Evolutionary conservation across 2,797 vertebrate genomes (phyloP).

Genomic region (Epinephelus coioides): DNA sequence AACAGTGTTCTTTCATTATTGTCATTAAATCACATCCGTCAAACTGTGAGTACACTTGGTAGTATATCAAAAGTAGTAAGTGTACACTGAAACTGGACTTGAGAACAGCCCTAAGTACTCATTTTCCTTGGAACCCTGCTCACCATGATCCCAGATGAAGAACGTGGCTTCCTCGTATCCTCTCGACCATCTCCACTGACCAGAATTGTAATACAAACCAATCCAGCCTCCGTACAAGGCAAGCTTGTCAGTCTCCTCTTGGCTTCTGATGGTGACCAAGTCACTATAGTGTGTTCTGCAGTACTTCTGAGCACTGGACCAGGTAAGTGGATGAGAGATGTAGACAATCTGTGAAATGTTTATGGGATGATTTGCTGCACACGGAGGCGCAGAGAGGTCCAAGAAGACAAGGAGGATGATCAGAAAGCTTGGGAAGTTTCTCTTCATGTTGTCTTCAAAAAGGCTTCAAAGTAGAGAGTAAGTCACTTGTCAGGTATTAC

Average conservation of each 20-base stretch:
- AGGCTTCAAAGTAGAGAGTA: background rate
- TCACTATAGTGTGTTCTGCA: fast-evolving
- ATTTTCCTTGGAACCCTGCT: background rate
- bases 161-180: fast-evolving
- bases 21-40: background rate
- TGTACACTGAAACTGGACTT: background rate
- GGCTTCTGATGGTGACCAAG: background rate
- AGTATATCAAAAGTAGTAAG: background rate
- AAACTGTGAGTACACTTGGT: too few species aligned
- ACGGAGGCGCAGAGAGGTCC: background rate
- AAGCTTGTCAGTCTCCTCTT: fast-evolving
- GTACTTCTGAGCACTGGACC: fast-evolving
- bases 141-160: fast-evolving
- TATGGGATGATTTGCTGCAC: fast-evolving
- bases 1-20: background rate
- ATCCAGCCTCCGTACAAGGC: background rate
- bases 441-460: constrained; percentile 18
- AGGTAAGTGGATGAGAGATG: fast-evolving
- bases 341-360: background rate
- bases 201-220: fast-evolving
- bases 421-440: background rate
- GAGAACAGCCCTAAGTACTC: background rate
- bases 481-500: background rate
- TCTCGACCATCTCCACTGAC: background rate
- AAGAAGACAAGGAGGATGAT: background rate